A percentile compares a stretch with the other conserved stretches of the same genome.
These are phyloP conservation scores for Tragelaphus strepsiceros DNA, from an alignment of 2,113 vertebrate species.

Conservation along the genomic window DNA sequence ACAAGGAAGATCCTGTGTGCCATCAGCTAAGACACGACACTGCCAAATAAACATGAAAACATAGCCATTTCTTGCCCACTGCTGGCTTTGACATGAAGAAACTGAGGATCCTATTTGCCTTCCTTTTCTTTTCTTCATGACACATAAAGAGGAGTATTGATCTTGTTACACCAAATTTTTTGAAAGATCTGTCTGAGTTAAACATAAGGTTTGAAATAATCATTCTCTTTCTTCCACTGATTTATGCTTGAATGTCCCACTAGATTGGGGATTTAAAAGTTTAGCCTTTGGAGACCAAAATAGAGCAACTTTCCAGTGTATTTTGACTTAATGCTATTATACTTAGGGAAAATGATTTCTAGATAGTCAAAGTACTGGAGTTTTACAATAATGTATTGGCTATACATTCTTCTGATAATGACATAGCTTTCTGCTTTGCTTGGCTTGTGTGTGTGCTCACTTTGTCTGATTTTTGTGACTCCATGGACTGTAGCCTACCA, in stretches of 20 bases:
- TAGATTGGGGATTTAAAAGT: neutral
- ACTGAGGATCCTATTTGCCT: neutral
- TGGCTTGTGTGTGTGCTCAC: neutral
- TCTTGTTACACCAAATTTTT: neutral
- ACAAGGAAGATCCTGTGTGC: neutral
- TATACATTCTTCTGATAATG: neutral
- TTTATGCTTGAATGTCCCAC: neutral
- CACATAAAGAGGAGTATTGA: neutral
- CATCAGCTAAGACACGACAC: neutral
- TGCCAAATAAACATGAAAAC: neutral
- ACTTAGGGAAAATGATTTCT: neutral
- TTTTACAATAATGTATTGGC: neutral
- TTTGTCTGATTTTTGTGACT: neutral
- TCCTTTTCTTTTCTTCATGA: neutral
- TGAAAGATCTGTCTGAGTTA: neutral
- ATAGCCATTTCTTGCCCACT: neutral
- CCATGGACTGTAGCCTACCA: neutral
- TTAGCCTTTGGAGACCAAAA: neutral
- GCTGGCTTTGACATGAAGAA: neutral
- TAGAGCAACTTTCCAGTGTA: neutral
- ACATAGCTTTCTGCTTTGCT: neutral
- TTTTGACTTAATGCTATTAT: neutral
- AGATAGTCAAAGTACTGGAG: neutral
- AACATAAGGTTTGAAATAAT: neutral
- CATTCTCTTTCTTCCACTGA: neutral